These are phyloP conservation scores for Philopotamus ludificatus DNA, from an alignment of 1,140 invertebrate species.

Conservation along the genomic window DNA sequence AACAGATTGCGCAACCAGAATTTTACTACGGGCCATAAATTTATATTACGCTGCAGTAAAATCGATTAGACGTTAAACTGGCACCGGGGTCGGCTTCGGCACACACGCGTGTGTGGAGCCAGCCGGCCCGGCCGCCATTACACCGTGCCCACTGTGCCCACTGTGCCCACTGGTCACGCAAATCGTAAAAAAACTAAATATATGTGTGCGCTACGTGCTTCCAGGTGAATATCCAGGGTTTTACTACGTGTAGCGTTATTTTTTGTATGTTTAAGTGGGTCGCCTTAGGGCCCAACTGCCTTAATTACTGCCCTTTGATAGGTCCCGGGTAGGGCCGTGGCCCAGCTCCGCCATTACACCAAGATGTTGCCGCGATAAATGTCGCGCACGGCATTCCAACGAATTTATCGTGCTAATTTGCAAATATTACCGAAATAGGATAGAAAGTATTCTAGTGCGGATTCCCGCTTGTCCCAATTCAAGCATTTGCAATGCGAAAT, in stretches of 20 bases:
- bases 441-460: constrained; percentile 1
- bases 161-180: constrained; percentile 12
- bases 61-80: background rate
- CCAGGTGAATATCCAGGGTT: background rate
- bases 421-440: constrained; percentile 26
- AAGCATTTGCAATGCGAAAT: too few species aligned
- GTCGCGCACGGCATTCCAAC: constrained; percentile 33
- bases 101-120: background rate
- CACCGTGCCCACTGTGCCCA: too few species aligned
- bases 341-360: constrained; percentile 21
- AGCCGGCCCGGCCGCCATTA: too few species aligned
- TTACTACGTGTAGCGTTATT: background rate
- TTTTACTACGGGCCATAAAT: constrained; percentile 4
- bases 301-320: constrained; percentile 22
- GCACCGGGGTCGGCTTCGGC: background rate
- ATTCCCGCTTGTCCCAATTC: too few species aligned
- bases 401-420: constrained; percentile 41
- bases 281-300: background rate
- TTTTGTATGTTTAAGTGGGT: background rate
- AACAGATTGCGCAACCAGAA: background rate
- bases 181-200: background rate
- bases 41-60: constrained; percentile 11
- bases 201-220: too few species aligned
- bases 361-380: constrained; percentile 38
- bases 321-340: background rate